These are phyloP conservation scores for Anoura caudifer DNA, from an alignment of 2,113 vertebrate species.

Conservation along the genomic window DNA sequence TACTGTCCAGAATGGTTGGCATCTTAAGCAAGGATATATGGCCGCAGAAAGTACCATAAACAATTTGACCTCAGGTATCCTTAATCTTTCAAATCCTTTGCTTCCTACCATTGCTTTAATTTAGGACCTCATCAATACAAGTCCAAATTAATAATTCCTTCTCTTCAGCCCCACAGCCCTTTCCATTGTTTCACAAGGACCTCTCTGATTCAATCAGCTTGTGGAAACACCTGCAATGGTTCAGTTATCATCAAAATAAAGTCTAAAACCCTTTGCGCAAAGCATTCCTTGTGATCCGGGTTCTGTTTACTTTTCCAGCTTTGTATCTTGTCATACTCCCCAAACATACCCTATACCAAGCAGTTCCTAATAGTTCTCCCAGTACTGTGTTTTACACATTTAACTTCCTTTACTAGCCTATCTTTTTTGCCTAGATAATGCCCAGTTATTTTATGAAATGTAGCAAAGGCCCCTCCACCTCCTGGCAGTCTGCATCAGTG, in stretches of 20 bases:
- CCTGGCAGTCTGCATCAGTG: neutral
- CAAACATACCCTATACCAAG: neutral
- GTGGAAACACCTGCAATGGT: neutral
- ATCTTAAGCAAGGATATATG: neutral
- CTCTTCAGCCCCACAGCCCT: neutral
- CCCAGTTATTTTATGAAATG: neutral
- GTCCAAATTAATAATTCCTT: neutral
- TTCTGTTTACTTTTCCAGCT: neutral
- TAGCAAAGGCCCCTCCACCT: neutral
- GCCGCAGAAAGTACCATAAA: neutral
- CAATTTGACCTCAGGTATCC: neutral
- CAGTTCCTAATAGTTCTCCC: neutral
- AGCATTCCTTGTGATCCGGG: neutral
- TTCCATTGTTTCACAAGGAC: neutral
- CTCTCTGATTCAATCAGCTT: neutral
- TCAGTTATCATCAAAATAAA: neutral
- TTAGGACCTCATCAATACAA: neutral
- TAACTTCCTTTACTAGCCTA: neutral
- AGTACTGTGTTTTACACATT: neutral
- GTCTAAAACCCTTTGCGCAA: neutral
- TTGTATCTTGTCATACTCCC: neutral
- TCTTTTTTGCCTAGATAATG: neutral
- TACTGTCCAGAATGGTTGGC: neutral
- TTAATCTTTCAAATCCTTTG: neutral
- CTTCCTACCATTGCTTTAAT: constrained; percentile 10